phyloP scores from a whole-genome alignment of 2,797 vertebrate species.

The Hemibagrus guttatus region DNA sequence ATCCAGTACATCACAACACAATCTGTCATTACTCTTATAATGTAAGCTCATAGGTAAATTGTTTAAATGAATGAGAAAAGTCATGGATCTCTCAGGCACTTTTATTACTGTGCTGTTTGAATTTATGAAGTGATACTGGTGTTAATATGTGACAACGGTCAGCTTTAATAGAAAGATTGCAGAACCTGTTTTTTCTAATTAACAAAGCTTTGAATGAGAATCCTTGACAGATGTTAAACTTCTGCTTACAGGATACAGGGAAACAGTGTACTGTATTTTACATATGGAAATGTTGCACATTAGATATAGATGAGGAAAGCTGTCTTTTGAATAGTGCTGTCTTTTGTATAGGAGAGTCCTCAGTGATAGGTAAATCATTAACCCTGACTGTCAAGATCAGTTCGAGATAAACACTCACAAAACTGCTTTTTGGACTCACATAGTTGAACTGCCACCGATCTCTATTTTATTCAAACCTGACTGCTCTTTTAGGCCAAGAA shows the following conservation, averaged over 20 bases:
- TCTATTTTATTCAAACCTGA: conserved; percentile 1
- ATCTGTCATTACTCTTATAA: neutral
- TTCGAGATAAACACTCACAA: conserved; percentile 36
- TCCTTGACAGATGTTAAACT: neutral
- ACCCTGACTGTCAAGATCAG: conserved; percentile 52
- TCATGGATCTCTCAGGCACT: neutral
- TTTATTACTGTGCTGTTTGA: neutral
- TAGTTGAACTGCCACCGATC: neutral
- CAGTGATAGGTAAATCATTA: conserved; percentile 69
- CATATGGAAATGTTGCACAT: neutral
- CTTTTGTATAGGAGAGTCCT: conserved; percentile 33
- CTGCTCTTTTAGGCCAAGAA: conserved; percentile 5
- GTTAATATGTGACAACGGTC: neutral
- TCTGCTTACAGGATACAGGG: neutral
- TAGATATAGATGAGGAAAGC: neutral
- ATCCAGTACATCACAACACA: neutral
- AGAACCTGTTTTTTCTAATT: neutral
- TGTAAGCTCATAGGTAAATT: neutral
- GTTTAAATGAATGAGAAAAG: neutral
- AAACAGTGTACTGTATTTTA: neutral
- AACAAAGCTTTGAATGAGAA: neutral
- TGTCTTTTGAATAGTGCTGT: neutral
- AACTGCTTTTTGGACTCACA: conserved; percentile 11
- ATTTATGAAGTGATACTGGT: neutral
- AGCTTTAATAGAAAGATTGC: neutral